Base-by-base conservation (phyloP, 2,797 vertebrate genomes). In the Sebastes minor region DNA sequence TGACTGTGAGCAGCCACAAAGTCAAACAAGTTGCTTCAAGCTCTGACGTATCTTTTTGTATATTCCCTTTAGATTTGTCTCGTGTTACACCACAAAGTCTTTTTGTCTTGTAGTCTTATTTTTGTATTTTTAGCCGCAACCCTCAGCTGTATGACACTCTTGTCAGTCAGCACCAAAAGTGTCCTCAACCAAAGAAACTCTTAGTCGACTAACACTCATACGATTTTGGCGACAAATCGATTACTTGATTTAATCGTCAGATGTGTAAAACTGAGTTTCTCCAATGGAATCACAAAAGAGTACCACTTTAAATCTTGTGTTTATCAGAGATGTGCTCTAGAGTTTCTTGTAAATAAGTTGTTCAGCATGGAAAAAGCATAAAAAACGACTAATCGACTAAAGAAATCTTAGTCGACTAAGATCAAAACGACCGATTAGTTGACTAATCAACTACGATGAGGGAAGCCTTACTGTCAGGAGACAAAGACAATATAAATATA, bases 1-100 rank as follows among this genome's bases (percentile, higher is more conserved):
- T 72, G 82, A 72, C 78, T 82, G 78, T 52, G 72, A 89, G 75
- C 76, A 7, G 75, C 57, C 76, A 68, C 23, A n/a, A 75, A 83
- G 73, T 74, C 68, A 77, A 86, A 91, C 71, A 83, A 74, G 77
- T 71, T 38, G 6, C 53, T 64, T 74, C 33, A 72, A 75, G 77
- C 63, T 68, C 63, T 53, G 60, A 62, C 1, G 5, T 7, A 14
- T 42, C 25, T 27, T 62, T 79, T 42, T n/a, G 7, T 20, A 4
- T 22, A 62, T 69, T 60, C 35, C 12, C 14, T 25, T 55, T 52
- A 33, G 16, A 22, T 64, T 0, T 32, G 65, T 38, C 9, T 53
- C 9, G 16, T 52, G 27, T 49, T 57, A 22, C 33, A 56, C 6
- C 10, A 42, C 13, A 7, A 62, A 18, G 1, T 22, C 11, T 70